phyloP scores from a whole-genome alignment of 2,113 vertebrate species.

The Caretta caretta region DNA sequence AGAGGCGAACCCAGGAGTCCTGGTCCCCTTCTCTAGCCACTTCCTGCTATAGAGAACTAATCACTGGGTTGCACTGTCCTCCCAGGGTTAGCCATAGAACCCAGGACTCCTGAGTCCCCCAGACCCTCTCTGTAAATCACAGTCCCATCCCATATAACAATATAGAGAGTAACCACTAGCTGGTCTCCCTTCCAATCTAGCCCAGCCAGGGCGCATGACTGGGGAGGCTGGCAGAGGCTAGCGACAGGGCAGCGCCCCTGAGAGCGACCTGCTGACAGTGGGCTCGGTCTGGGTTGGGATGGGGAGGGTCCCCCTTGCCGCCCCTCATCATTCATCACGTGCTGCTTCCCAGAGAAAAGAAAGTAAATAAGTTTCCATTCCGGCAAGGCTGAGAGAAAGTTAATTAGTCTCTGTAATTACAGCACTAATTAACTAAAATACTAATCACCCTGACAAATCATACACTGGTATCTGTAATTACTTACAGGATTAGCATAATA shows the following conservation, averaged over 20 bases:
- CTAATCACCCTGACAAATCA: slow-evolving; percentile 89
- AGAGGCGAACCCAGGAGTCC: not conserved
- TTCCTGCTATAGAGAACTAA: not conserved
- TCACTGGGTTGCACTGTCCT: not conserved
- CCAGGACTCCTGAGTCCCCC: not conserved
- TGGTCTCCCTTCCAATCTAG: not conserved
- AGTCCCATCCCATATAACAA: not conserved
- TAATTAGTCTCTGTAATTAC: slow-evolving; percentile 86
- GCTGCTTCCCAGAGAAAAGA: not conserved
- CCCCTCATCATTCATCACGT: not conserved
- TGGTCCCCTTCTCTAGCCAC: not conserved
- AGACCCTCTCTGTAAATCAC: no score
- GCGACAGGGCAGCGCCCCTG: no score
- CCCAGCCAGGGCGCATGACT: not conserved
- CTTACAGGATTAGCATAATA: slow-evolving; percentile 86
- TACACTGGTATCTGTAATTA: slow-evolving; percentile 88
- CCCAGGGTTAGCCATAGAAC: not conserved
- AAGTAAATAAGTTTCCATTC: not conserved
- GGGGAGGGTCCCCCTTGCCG: not conserved
- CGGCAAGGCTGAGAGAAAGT: slow-evolving; percentile 32
- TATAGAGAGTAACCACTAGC: not conserved
- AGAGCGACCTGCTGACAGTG: not conserved
- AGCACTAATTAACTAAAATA: slow-evolving; percentile 90
- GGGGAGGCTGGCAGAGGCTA: not conserved
- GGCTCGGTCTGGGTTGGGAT: not conserved